A percentile compares a stretch with the other conserved stretches of the same genome.
Conservation (phyloP, 1,140 invertebrate genomes). For the Laodelphax striatellus region DNA sequence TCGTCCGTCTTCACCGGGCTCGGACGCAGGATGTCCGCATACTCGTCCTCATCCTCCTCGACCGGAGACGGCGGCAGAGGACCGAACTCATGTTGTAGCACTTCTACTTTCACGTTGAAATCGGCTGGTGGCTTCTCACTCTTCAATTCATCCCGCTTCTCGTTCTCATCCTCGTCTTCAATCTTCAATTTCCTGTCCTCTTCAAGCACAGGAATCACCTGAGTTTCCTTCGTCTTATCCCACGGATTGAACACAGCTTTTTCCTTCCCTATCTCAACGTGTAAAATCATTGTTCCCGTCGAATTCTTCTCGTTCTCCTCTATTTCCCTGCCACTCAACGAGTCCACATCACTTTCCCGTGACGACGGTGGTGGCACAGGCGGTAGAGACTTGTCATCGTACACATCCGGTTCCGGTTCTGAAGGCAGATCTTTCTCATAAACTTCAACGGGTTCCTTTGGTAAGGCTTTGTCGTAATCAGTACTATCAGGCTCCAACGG, state of each 20-base stretch:
- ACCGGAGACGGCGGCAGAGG: constrained; percentile 65
- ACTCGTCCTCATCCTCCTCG: constrained; percentile 61
- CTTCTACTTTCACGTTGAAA: constrained; percentile 25
- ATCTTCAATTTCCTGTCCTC: constrained; percentile 5
- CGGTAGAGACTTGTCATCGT: too few species aligned
- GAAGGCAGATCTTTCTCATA: too few species aligned
- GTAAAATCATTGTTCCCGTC: not conserved
- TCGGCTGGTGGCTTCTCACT: constrained; percentile 22
- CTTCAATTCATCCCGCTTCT: not conserved
- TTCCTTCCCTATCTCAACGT: constrained; percentile 13
- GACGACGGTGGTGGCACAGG: too few species aligned
- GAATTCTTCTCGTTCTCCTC: constrained; percentile 2
- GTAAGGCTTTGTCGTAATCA: too few species aligned
- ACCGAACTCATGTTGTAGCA: constrained; percentile 50
- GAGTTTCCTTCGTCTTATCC: constrained; percentile 19
- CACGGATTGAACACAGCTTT: constrained; percentile 16
- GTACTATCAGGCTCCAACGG: too few species aligned
- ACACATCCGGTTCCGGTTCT: too few species aligned
- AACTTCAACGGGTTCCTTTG: too few species aligned
- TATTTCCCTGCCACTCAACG: constrained; percentile 2
- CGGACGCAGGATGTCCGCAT: constrained; percentile 49
- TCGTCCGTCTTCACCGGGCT: constrained; percentile 31
- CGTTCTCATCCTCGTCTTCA: not conserved
- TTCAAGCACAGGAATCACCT: constrained; percentile 19
- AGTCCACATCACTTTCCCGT: not conserved